These are phyloP conservation scores for Drosophila monieri DNA, from an alignment of 2,888 invertebrate genomes.

Conservation along the genomic window DNA sequence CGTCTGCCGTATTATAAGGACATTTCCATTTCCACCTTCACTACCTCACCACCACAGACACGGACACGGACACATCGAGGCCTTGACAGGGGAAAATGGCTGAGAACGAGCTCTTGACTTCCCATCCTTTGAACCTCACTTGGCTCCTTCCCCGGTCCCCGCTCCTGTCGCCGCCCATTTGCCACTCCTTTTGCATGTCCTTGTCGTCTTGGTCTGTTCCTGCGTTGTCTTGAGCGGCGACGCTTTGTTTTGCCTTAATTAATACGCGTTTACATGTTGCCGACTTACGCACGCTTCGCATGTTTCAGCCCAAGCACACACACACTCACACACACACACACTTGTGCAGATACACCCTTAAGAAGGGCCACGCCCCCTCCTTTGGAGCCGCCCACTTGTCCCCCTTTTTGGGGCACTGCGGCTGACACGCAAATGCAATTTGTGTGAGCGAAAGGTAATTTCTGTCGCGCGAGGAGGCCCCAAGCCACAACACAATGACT, in stretches of 20 bases:
- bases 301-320: constrained; percentile 30
- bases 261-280: constrained; percentile 69
- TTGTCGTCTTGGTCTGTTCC: constrained; percentile 14
- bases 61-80: constrained; percentile 13
- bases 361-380: not conserved
- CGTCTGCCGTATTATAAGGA: constrained; percentile 60
- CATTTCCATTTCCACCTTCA: constrained; percentile 49
- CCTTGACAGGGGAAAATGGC: constrained; percentile 22
- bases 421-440: constrained; percentile 74
- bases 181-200: constrained; percentile 39
- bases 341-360: not conserved
- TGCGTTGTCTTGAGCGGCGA: constrained; percentile 27
- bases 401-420: constrained; percentile 20
- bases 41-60: not conserved
- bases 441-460: constrained; percentile 58
- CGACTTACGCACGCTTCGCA: constrained; percentile 59
- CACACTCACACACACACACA: constrained; percentile 19
- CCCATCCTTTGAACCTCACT: not conserved
- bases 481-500: constrained; percentile 39
- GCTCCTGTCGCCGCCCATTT: constrained; percentile 1
- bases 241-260: constrained; percentile 67
- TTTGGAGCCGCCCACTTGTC: not conserved
- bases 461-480: constrained; percentile 40
- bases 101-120: constrained; percentile 34
- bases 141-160: constrained; percentile 13